phyloP scores from a whole-genome alignment of 2,888 invertebrate genomes.

The Drosophila siamana region DNA sequence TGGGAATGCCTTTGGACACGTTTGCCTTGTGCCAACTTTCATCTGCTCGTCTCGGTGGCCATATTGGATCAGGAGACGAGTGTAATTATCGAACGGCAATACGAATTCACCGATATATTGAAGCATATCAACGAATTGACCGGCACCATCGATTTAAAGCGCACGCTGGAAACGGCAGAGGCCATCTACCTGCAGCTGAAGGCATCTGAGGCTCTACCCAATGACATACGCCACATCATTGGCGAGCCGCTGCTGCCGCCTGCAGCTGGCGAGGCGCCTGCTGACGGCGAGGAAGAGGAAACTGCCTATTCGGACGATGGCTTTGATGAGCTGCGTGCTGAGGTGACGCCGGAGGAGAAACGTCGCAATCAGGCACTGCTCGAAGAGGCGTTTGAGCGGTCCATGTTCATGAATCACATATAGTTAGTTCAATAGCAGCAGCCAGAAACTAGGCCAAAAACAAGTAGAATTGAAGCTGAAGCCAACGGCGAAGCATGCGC shows the following conservation, averaged over 20 bases:
- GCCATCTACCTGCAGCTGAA: constrained; percentile 96
- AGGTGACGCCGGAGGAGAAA: constrained; percentile 80
- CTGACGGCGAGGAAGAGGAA: constrained; percentile 54
- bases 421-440: constrained; percentile 10
- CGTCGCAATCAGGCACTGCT: constrained; percentile 83
- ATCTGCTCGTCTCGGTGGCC: constrained; percentile 96
- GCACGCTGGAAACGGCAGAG: constrained; percentile 94
- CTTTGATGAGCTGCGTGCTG: constrained; percentile 78
- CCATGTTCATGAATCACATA: constrained; percentile 81
- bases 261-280: constrained; percentile 38
- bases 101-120: constrained; percentile 97
- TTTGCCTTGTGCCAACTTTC: constrained; percentile 97
- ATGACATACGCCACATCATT: constrained; percentile 90
- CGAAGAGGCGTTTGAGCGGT: constrained; percentile 85
- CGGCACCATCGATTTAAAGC: constrained; percentile 93
- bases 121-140: constrained; percentile 98
- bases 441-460: constrained; percentile 42
- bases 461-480: constrained; percentile 17
- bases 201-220: constrained; percentile 89
- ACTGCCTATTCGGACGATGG: constrained; percentile 84
- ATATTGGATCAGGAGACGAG: constrained; percentile 96
- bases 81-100: constrained; percentile 94
- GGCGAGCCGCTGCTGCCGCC: constrained; percentile 86
- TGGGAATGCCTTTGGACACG: constrained; percentile 99
- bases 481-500: constrained; percentile 57